These are phyloP conservation scores for Turritopsis rubra DNA, from an alignment of 30 jellyfish, hydroid and myxozoan genomes.

Conservation along the genomic window DNA sequence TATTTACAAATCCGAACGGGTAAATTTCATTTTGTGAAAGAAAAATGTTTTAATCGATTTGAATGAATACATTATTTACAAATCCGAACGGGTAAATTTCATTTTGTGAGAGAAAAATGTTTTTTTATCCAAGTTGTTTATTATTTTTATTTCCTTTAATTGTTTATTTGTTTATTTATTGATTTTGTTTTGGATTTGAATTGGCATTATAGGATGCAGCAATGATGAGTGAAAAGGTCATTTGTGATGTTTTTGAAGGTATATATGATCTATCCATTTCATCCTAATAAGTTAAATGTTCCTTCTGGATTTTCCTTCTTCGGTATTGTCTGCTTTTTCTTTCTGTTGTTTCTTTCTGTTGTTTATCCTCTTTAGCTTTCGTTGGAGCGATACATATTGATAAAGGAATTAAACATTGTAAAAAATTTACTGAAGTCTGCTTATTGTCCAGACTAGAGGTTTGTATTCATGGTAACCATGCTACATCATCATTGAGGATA, in stretches of 20 bases:
- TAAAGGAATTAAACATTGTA: constrained; percentile 67
- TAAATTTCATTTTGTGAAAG: constrained; percentile 6
- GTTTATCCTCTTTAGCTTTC: constrained; percentile 46
- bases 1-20: constrained; percentile 32
- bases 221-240: constrained; percentile 17
- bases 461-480: neutral
- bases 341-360: neutral
- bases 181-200: neutral
- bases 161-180: neutral
- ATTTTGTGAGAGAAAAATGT: neutral
- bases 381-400: constrained; percentile 84
- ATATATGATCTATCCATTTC: neutral
- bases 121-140: constrained; percentile 2
- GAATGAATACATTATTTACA: constrained; percentile 32
- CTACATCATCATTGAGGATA: neutral
- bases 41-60: constrained; percentile 35
- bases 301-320: neutral
- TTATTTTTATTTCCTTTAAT: neutral
- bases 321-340: neutral
- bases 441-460: constrained; percentile 69
- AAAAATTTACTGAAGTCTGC: constrained; percentile 52
- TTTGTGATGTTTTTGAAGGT: constrained; percentile 78
- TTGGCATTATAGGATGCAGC: constrained; percentile 14
- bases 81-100: constrained; percentile 35
- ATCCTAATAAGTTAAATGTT: too few relatives aligned